These are phyloP conservation scores for Eriosoma lanigerum DNA, from an alignment of 1,140 invertebrate genomes.

Conservation along the genomic window DNA sequence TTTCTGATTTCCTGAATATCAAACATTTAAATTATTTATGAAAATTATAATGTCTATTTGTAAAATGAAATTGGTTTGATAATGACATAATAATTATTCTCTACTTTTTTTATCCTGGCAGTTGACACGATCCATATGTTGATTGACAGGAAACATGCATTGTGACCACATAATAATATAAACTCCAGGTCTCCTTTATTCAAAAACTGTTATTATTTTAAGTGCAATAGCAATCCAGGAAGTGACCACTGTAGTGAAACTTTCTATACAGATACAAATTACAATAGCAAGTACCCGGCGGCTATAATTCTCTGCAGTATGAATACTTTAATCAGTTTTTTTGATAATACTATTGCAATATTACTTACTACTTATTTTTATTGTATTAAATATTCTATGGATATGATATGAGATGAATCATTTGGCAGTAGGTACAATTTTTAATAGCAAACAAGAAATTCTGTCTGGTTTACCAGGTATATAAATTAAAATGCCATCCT, in stretches of 20 bases:
- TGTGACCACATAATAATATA: conserved; percentile 45
- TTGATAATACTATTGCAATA: no score
- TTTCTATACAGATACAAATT: not conserved
- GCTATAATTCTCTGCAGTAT: not conserved
- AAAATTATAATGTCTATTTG: not conserved
- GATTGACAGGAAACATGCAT: conserved; percentile 45
- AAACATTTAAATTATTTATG: not conserved
- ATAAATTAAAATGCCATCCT: conserved; percentile 12
- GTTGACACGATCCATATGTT: conserved; percentile 11
- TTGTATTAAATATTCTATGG: not conserved
- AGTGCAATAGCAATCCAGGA: conserved; percentile 8
- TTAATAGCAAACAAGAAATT: not conserved
- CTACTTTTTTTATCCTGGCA: conserved; percentile 6
- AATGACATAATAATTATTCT: conserved; percentile 3
- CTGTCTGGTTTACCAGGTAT: not conserved
- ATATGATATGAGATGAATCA: not conserved
- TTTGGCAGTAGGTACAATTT: not conserved
- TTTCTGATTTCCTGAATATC: not conserved
- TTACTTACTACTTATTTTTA: not conserved
- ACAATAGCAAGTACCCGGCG: not conserved
- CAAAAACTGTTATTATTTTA: conserved; percentile 29
- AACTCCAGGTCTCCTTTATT: conserved; percentile 12
- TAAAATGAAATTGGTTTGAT: not conserved
- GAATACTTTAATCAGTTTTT: no score
- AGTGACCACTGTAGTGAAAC: conserved; percentile 3